These are phyloP conservation scores for Meandrina meandrites DNA, from an alignment of 92 coral and sea anemone species.

Conservation along the genomic window DNA sequence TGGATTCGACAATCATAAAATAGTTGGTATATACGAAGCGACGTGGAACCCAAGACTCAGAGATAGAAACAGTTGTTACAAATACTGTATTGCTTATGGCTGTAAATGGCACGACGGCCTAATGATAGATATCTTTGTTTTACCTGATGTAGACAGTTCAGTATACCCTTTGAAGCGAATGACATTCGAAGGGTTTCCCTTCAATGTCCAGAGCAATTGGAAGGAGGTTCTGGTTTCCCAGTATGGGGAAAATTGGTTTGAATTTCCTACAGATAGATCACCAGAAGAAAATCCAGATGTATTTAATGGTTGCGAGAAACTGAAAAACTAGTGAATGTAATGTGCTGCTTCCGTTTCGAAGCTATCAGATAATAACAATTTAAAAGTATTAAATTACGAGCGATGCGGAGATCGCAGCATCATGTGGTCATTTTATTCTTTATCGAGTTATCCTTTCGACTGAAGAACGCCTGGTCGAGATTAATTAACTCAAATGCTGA, in stretches of 20 bases:
- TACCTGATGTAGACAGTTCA: background rate
- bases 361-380: too few species aligned
- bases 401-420: background rate
- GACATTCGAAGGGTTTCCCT: conserved; percentile 74
- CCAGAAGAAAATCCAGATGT: conserved; percentile 61
- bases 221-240: conserved; percentile 22
- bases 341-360: background rate
- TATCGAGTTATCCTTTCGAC: background rate
- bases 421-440: too few species aligned
- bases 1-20: conserved; percentile 37
- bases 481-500: too few species aligned
- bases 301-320: conserved; percentile 64
- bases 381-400: too few species aligned
- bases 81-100: conserved; percentile 45
- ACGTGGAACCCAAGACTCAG: conserved; percentile 67
- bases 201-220: conserved; percentile 75
- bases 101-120: conserved; percentile 81
- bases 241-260: conserved; percentile 58
- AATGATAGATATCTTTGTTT: conserved; percentile 63
- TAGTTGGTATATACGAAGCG: conserved; percentile 63
- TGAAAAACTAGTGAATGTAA: background rate
- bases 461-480: too few species aligned
- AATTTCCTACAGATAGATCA: conserved; percentile 45
- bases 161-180: conserved; percentile 58
- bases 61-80: conserved; percentile 75